Conservation (phyloP, 2,888 invertebrate genomes). For the Eugnorisma glareosa region DNA sequence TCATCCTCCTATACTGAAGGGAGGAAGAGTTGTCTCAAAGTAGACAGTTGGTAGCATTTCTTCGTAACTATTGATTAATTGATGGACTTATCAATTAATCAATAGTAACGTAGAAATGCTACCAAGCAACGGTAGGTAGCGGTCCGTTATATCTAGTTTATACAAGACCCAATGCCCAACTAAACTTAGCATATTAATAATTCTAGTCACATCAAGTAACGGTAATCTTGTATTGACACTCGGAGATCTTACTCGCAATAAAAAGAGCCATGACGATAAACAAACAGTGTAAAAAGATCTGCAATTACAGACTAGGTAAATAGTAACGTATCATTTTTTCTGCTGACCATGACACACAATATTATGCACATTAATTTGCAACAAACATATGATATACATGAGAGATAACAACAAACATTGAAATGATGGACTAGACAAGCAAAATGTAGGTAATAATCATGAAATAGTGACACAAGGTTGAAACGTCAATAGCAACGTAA, state of each 20-base stretch:
- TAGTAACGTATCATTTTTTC: slow-evolving; percentile 47
- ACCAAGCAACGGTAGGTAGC: neutral
- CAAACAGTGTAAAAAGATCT: slow-evolving; percentile 29
- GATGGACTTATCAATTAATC: slow-evolving; percentile 37
- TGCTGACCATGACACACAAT: slow-evolving; percentile 61
- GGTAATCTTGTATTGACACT: slow-evolving; percentile 21
- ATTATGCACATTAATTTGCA: slow-evolving; percentile 43
- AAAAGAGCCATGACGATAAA: slow-evolving; percentile 18
- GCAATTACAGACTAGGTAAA: slow-evolving; percentile 50
- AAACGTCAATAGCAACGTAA: slow-evolving; percentile 42
- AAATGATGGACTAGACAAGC: slow-evolving; percentile 38
- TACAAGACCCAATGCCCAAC: slow-evolving; percentile 7
- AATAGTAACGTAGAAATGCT: slow-evolving; percentile 24
- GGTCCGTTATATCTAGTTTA: slow-evolving; percentile 14
- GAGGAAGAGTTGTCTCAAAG: neutral
- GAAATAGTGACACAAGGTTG: slow-evolving; percentile 45
- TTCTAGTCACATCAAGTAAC: slow-evolving; percentile 21
- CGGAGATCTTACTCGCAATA: slow-evolving; percentile 11
- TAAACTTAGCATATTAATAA: slow-evolving; percentile 8
- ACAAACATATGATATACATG: slow-evolving; percentile 31
- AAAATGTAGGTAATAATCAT: slow-evolving; percentile 26
- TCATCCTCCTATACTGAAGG: neutral
- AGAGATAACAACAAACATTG: slow-evolving; percentile 47
- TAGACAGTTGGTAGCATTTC: no score
- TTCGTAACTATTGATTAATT: no score